Base-by-base conservation (phyloP, 2,888 invertebrate species). In the Pyrgus malvae region DNA sequence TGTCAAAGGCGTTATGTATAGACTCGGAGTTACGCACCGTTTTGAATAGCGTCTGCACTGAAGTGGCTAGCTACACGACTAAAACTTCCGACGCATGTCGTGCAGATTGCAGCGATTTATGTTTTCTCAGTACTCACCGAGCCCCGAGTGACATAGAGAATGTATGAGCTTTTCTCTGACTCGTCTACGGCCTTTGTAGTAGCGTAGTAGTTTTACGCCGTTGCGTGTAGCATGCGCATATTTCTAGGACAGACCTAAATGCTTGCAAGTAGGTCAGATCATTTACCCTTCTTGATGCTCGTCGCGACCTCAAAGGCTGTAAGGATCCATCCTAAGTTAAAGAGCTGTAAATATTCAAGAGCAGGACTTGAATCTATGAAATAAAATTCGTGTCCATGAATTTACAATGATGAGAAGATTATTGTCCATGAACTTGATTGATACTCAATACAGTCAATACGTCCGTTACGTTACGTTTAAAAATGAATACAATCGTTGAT, bases 1-100 rank as follows among this genome's bases (percentile, higher is more conserved):
- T 82, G 82, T 84, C 86, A 86, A 86, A 85, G 83, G 77, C 73
- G 66, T 65, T 56, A 58, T 64, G 69, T 65, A 66, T 60, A 65
- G 65, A 66, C 58, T 64, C 64, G 37, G 64, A 63, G 68, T 72
- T 74, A 83, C 82, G 81, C 83, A 81, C 75, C 64, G 58, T 67
- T 64, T 63, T 88, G 84, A 87, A 88, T 88, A 80, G 83, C 76
- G 86, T 84, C 85, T 88, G 86, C 81, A 79, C 80, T 88, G 81
- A 81, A 85, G 83, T 79, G 76, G 66, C 68, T 72, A 72, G 37
- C 27, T 46, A 21, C 37, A 37, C 27, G 42, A 54, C 65, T 74
- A 78, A 74, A 72, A 74, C 75, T 80, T 82, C 79, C 80, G 77
- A 81, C 79, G 77, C 76, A 76, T 57, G 69, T 55, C 63, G 63